phyloP scores from a whole-genome alignment of 2,888 invertebrate species.

The Lasioglossum malachurum region DNA sequence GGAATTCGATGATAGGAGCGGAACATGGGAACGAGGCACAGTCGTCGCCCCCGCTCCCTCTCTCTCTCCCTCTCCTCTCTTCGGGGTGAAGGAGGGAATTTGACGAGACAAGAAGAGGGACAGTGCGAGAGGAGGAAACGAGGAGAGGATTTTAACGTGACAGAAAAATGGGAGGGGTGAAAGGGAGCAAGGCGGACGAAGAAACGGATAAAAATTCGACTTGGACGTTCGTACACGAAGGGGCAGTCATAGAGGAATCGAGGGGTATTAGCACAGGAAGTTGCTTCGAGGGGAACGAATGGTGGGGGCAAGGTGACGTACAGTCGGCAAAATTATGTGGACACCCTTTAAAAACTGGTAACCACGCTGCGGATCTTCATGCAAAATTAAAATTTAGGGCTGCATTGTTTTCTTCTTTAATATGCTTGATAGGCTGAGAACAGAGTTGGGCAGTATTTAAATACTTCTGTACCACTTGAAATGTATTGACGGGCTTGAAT shows the following conservation, averaged over 20 bases:
- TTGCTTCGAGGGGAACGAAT: background rate
- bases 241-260: background rate
- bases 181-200: background rate
- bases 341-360: too few relatives aligned
- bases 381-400: too few relatives aligned
- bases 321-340: background rate
- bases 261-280: background rate
- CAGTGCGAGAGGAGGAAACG: background rate
- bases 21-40: conserved; percentile 3
- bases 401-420: too few relatives aligned
- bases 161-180: background rate
- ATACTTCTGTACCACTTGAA: too few relatives aligned
- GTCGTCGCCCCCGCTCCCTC: background rate
- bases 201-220: conserved; percentile 19
- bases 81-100: background rate
- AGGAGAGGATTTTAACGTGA: conserved; percentile 18
- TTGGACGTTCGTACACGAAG: background rate
- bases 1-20: background rate
- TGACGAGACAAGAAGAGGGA: conserved; percentile 5
- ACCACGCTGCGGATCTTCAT: too few relatives aligned
- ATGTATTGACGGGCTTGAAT: too few relatives aligned
- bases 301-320: background rate
- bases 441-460: too few relatives aligned
- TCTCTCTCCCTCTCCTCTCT: accelerated
- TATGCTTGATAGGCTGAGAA: too few relatives aligned